These are phyloP conservation scores for Zelostemma sp. DNA, from an alignment of 1,140 invertebrate species.

Conservation along the genomic window DNA sequence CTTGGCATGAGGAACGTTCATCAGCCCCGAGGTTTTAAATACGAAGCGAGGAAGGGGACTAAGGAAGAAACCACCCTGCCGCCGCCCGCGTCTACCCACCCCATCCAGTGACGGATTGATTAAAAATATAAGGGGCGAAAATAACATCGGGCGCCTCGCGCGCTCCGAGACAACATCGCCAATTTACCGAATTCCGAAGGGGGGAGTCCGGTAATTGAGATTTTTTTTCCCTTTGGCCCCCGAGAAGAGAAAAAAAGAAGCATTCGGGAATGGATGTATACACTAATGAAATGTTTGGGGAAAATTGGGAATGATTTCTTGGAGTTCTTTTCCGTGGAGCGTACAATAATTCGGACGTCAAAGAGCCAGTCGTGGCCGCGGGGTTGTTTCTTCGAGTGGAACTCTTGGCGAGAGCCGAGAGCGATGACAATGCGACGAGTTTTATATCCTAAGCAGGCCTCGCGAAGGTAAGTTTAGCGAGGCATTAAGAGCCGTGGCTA, in stretches of 20 bases:
- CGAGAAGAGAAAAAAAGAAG: slow-evolving; percentile 1
- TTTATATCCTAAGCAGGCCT: slow-evolving; percentile 15
- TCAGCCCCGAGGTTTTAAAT: slow-evolving; percentile 72
- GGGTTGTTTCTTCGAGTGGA: slow-evolving; percentile 22
- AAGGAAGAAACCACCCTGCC: slow-evolving; percentile 64
- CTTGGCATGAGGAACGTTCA: slow-evolving; percentile 70
- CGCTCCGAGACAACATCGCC: slow-evolving; percentile 29
- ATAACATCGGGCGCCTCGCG: slow-evolving; percentile 60
- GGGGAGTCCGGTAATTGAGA: slow-evolving; percentile 49
- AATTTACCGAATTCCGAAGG: slow-evolving; percentile 46
- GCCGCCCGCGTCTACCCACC: slow-evolving; percentile 57
- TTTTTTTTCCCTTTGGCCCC: slow-evolving; percentile 45
- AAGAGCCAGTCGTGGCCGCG: slow-evolving; percentile 18
- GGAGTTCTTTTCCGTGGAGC: neutral
- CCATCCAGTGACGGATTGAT: slow-evolving; percentile 70
- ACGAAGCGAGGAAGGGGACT: slow-evolving; percentile 66
- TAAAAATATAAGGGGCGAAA: slow-evolving; percentile 70
- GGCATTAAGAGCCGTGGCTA: slow-evolving; percentile 40
- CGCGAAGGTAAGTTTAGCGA: slow-evolving; percentile 2
- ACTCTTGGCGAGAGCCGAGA: slow-evolving; percentile 3
- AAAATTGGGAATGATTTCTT: neutral
- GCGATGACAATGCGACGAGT: slow-evolving; percentile 24
- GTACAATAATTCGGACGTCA: neutral
- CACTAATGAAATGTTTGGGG: neutral
- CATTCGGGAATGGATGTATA: neutral